A percentile compares a stretch with the other conserved stretches of the same genome.
phyloP scores from a whole-genome alignment of 2,113 vertebrate genomes.

The Colius striatus region DNA sequence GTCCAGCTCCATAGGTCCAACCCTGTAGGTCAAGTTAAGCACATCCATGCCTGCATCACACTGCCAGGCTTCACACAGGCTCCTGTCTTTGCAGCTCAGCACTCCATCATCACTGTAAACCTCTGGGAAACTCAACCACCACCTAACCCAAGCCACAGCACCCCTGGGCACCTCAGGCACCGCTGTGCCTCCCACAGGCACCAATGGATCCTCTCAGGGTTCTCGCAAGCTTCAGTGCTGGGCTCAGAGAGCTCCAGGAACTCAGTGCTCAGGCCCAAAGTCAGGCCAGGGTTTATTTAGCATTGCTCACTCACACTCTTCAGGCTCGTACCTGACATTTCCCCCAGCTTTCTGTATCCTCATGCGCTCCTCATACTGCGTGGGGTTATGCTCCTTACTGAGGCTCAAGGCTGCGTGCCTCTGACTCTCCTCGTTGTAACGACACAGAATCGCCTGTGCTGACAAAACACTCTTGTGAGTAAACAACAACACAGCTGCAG shows the following conservation, averaged over 20 bases:
- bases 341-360: conserved; percentile 96
- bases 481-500: neutral
- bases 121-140: neutral
- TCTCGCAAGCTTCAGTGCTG: rapidly evolving
- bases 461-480: neutral
- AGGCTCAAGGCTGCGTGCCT: conserved; percentile 85
- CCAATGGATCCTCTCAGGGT: neutral
- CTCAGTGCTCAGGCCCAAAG: neutral
- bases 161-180: neutral
- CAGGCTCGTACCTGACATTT: conserved; percentile 85
- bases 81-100: neutral
- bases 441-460: conserved; percentile 90
- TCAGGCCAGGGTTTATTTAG: neutral
- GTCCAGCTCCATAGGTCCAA: neutral
- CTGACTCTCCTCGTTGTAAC: conserved; percentile 79
- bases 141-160: neutral
- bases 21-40: neutral
- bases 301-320: neutral
- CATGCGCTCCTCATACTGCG: conserved; percentile 95
- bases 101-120: rapidly evolving
- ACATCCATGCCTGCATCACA: rapidly evolving
- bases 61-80: neutral
- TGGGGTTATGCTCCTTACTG: conserved; percentile 95
- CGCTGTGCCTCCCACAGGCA: neutral
- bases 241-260: neutral